Evolutionary conservation across 2,888 invertebrate genomes (phyloP), one percentile per base, ranked within the genome.

Genomic region (Zeuzera pyrina): DNA sequence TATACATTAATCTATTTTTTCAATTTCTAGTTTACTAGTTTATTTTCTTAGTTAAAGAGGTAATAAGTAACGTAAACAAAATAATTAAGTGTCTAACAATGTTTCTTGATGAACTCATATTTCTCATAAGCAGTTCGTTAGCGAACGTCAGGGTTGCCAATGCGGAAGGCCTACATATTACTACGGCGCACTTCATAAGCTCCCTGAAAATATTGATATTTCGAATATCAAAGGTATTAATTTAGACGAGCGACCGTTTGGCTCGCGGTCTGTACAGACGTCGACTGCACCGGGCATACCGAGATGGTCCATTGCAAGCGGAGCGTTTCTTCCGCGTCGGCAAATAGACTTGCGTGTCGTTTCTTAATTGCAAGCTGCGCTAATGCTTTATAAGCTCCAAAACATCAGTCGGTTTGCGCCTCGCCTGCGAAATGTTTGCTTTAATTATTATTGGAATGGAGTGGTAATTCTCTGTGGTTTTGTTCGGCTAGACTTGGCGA

Each of bases 371-470:
- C 83, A 62, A 66, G 67, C 61, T 64, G 69, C 54, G 66, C 68
- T 68, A 67, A 78, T 77, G 73, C 74, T 81, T 83, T 79, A 81
- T 79, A 81, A 81, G 79, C 78, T 81, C 76, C 74, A 78, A 77
- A 77, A 77, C 74, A 74, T 64, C 64, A 58, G 73, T 71, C 73
- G 69, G 69, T 69, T 69, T 63, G 57, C 67, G 73, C 73, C 77
- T 72, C 72, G 68, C 52, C 68, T 74, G 70, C 62, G 68, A 79
- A 78, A 79, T 79, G 78, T 83, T 77, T 81, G 83, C 79, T 78
- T 83, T 78, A 83, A 83, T 83, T 83, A 83, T 83, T 83, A 83
- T 81, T 83, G 83, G 83, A 83, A 79, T 83, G 78, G 77, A 77
- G 79, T 45, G 73, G 78, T 81, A 77, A 78, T 81, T 83, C 79